A percentile compares a stretch with the other conserved stretches of the same genome.
Evolutionary conservation across 2,797 vertebrate species (phyloP).

Genomic region (Xenopus petersii): DNA sequence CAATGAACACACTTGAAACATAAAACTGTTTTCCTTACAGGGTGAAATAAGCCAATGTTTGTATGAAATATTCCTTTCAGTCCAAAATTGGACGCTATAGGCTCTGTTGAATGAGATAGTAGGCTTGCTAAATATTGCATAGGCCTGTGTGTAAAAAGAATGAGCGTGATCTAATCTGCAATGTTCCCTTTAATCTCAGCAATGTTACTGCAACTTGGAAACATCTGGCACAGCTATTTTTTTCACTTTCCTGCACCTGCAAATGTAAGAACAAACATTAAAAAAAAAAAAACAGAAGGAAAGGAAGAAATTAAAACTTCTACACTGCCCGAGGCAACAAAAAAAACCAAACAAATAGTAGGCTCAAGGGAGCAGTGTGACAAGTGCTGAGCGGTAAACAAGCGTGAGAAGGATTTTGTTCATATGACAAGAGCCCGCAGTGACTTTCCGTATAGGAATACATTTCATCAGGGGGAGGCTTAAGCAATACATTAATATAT

Average conservation of each 20-base stretch:
- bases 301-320: constrained; percentile 68
- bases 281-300: constrained; percentile 58
- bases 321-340: constrained; percentile 53
- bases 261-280: constrained; percentile 65
- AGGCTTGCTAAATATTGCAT: constrained; percentile 56
- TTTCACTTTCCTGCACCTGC: constrained; percentile 70
- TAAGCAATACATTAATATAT: background rate
- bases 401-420: constrained; percentile 75
- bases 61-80: constrained; percentile 48
- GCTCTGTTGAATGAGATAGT: constrained; percentile 51
- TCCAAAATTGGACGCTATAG: constrained; percentile 47
- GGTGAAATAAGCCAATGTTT: constrained; percentile 10
- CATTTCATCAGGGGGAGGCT: constrained; percentile 54
- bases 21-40: constrained; percentile 33
- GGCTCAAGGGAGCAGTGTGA: constrained; percentile 73
- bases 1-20: constrained; percentile 35
- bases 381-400: constrained; percentile 76
- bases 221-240: constrained; percentile 66
- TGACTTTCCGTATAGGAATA: constrained; percentile 63
- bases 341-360: constrained; percentile 60
- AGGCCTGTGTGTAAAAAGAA: constrained; percentile 47
- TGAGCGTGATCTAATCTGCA: constrained; percentile 46
- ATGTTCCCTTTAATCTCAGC: constrained; percentile 64
- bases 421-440: constrained; percentile 69
- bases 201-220: constrained; percentile 54